A percentile compares a stretch with the other conserved stretches of the same genome.
Conservation (phyloP, 1,140 invertebrate species). For the Scaptomyza pallida region DNA sequence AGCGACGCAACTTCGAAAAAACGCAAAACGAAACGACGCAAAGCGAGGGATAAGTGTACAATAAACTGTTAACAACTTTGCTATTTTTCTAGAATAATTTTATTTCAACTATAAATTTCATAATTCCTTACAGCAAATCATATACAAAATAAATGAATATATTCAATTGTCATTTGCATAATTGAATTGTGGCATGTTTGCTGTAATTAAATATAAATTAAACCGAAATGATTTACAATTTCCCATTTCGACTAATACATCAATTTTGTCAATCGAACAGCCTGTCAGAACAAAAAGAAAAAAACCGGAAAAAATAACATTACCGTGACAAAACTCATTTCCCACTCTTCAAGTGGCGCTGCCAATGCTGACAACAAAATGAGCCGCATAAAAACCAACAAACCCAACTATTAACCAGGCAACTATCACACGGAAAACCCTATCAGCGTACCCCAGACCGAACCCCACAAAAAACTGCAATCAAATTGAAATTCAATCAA, state of each 20-base stretch:
- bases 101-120: too few relatives aligned
- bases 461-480: conserved; percentile 59
- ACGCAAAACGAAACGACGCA: too few relatives aligned
- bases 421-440: conserved; percentile 26
- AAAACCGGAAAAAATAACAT: too few relatives aligned
- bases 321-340: neutral
- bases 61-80: too few relatives aligned
- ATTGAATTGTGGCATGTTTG: conserved; percentile 7
- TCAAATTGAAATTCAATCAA: conserved; percentile 77
- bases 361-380: conserved; percentile 41
- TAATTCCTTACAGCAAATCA: too few relatives aligned
- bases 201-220: conserved; percentile 28
- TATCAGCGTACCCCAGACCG: conserved; percentile 13
- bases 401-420: conserved; percentile 43
- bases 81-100: too few relatives aligned
- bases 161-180: neutral
- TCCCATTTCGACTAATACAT: conserved; percentile 20
- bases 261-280: conserved; percentile 6
- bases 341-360: conserved; percentile 6
- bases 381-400: conserved; percentile 49
- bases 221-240: conserved; percentile 3
- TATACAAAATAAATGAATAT: too few relatives aligned
- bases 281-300: conserved; percentile 17
- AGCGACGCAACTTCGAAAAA: too few relatives aligned
- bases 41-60: too few relatives aligned